Evolutionary conservation across 1,140 invertebrate species (phyloP), one percentile per base, ranked within the genome.

Genomic region (Drosophila eugracilis): DNA sequence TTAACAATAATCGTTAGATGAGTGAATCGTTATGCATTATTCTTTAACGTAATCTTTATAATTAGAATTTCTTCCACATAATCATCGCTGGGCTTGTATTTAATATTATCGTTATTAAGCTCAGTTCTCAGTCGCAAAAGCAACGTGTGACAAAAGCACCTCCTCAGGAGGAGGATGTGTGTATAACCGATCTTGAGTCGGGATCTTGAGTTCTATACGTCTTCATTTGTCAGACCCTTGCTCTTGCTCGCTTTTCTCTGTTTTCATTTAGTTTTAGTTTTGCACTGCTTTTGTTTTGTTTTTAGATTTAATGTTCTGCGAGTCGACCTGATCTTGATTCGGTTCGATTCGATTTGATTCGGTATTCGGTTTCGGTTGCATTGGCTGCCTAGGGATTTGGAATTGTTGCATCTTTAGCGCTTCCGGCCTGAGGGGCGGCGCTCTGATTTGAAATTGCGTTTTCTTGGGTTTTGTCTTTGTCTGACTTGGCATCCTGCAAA

Each of bases 401-500:
- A 70, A 69, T 78, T 76, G 58, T 75, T 76, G 50, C 88, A 62
- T 80, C 81, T 70, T 80, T 81, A 53, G 65, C 66, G 55, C 70
- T 72, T 78, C 48, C 89, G 58, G 75, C 71, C 73, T 84, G 75
- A 58, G 55, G 66, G 66, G 74, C 74, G 60, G 63, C 76, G 67
- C 69, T 83, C 71, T 74, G 63, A 78, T 73, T 90, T 78, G 77
- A 74, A 77, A 76, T 90, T 76, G 77, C 73, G 70, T 85, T 79
- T 90, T n/a, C n/a, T n/a, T n/a, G n/a, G n/a, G n/a, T n/a, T n/a
- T 75, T 84, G 28, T 70, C 60, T 89, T 89, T 89, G 70, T 86
- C 88, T 84, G 62, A 53, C 41, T 88, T 90, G 74, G 78, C 81
- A 88, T 91, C 89, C 89, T 91, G 89, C 65, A 91, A 91, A 75